Base-by-base conservation (phyloP, 2,888 invertebrate genomes). In the Tholera decimalis region DNA sequence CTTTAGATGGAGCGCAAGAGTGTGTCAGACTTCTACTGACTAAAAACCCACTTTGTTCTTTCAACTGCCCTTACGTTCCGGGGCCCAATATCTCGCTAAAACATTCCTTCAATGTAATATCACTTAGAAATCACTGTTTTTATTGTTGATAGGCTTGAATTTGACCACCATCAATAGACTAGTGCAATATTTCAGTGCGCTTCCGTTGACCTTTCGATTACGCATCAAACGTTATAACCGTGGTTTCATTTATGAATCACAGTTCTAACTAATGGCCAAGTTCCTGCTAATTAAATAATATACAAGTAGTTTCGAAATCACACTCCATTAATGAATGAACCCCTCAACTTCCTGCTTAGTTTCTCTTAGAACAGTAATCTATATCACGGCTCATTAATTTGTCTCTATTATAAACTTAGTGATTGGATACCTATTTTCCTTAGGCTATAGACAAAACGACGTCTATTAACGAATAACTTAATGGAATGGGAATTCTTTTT, bases 381-480 rank as follows among this genome's bases (percentile, higher is more conserved):
- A 35, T 66, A 60, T 50, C 41, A 41, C 9, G 41, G 30, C n/a
- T 73, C 33, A 73, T 69, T 67, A 76, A 66, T 66, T 76, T 79
- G 73, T 78, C 68, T 62, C 47, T 46, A 62, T 66, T 63, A 57
- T 58, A 30, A 68, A 68, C 22, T 63, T 56, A 46, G 53, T 49
- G 20, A 53, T 33, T 33, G 24, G 35, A 22, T 15, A 24, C 33
- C 46, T 44, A 37, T 26, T 50, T 35, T 18, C 35, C 15, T 62
- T 64, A 75, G 24, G 24, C 24, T 44, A 0, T 15, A 15, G 7
- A 15, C n/a, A 43, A 28, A 28, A 0, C 11, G 11, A 28, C 9
- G 13, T 43, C 22, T n/a, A n/a, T n/a, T n/a, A n/a, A n/a, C n/a
- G n/a, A n/a, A n/a, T n/a, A n/a, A n/a, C n/a, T n/a, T n/a, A n/a